These are phyloP conservation scores for Anguilla obscura DNA, from an alignment of 2,797 vertebrate species.

Conservation along the genomic window DNA sequence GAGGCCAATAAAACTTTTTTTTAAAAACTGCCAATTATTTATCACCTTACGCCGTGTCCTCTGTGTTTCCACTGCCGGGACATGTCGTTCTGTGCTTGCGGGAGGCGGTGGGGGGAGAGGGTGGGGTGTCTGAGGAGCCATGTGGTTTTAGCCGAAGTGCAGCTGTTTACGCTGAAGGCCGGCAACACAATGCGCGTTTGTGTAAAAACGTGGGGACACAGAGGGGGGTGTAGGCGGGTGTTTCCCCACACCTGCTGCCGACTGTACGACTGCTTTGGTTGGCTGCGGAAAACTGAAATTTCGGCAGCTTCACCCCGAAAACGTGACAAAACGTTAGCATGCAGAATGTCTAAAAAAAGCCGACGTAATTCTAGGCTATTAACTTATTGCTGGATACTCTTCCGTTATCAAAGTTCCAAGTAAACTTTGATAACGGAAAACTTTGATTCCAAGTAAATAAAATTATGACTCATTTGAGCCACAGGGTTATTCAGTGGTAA, in stretches of 20 bases:
- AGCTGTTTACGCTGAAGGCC: not conserved
- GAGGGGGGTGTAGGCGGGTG: not conserved
- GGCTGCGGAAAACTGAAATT: not conserved
- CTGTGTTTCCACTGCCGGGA: too few relatives aligned
- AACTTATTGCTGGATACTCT: not conserved
- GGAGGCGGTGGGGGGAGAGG: too few relatives aligned
- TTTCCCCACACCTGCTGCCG: not conserved
- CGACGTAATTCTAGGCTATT: not conserved
- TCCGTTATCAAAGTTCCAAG: not conserved
- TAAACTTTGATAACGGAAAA: not conserved
- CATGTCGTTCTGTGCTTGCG: too few relatives aligned
- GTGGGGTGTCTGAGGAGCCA: too few relatives aligned
- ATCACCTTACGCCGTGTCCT: too few relatives aligned
- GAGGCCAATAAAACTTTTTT: not conserved
- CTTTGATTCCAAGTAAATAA: too few relatives aligned
- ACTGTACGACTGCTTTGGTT: not conserved
- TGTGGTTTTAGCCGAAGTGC: not conserved
- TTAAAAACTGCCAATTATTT: not conserved
- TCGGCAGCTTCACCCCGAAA: not conserved
- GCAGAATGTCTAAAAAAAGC: not conserved
- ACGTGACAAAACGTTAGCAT: not conserved
- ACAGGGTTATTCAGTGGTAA: not conserved
- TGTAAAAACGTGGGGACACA: not conserved
- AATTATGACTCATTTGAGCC: not conserved
- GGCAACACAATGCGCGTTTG: not conserved